Evolutionary conservation across 2,888 invertebrate genomes (phyloP), one percentile per base, ranked within the genome.

Genomic region (Alviniconcha strummeri): DNA sequence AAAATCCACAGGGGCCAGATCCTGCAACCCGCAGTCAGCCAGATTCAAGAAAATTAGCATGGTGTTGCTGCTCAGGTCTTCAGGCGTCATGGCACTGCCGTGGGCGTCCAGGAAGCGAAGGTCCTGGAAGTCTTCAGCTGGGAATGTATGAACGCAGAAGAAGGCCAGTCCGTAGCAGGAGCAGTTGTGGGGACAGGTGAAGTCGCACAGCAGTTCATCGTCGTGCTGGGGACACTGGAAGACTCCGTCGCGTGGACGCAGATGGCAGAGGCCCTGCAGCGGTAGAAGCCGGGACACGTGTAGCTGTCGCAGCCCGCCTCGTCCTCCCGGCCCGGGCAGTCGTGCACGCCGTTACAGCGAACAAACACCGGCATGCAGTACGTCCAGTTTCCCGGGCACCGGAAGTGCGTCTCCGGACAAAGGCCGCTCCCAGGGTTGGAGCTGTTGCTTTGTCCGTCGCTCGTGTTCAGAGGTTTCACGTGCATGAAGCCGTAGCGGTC

Each of bases 271-370:
- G 71, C 69, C 7, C 78, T 57, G 36, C 85, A 83, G 13, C 83
- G 80, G 54, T 82, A 83, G 19, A 71, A 72, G n/a, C 80, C 83
- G 5, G 78, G 67, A 64, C 85, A 85, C 36, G 4, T 2, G 36
- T 80, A 78, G 11, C 71, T 74, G n/a, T 81, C 78, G 52, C 85
- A 85, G n/a, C 84, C 52, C 8, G 11, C 56, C n/a, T 97, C 93
- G 95, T 93, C 85, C 89, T 94, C 92, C 78, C 85, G 83, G 77
- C 88, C 82, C 79, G 86, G 85, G 80, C 92, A 92, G 82, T 92
- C 91, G 81, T 87, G 86, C 78, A 88, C 88, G 6, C 89, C 90
- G 84, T 92, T 90, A 80, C 91, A 91, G 15, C 90, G 87, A 77
- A 89, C 89, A 9, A 86, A 88, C 3, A 88, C 87, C 8, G 90